Percentiles rank a stretch among this genome's conserved stretches.
Conservation (phyloP, 2,113 vertebrate genomes). For the Dascyllus trimaculatus region DNA sequence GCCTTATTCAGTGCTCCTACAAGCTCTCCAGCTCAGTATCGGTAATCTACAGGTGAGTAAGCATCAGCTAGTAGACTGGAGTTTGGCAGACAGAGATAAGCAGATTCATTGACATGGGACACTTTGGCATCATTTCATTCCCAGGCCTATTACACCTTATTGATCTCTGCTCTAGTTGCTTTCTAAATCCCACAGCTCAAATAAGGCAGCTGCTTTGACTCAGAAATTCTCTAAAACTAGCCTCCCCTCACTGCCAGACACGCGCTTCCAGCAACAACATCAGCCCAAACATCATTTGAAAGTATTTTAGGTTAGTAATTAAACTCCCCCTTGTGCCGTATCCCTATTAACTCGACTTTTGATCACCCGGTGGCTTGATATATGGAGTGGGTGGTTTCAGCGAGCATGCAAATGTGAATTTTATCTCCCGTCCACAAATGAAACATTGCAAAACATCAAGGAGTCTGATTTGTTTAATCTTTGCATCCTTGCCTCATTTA, state of each 20-base stretch:
- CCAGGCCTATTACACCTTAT: slow-evolving; percentile 81
- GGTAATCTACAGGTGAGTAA: slow-evolving; percentile 80
- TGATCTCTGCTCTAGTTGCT: slow-evolving; percentile 77
- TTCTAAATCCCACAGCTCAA: slow-evolving; percentile 74
- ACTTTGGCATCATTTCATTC: slow-evolving; percentile 81
- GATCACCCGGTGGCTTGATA: slow-evolving; percentile 72
- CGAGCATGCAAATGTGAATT: slow-evolving; percentile 74
- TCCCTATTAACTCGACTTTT: slow-evolving; percentile 77
- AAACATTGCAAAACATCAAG: slow-evolving; percentile 68
- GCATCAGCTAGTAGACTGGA: slow-evolving; percentile 54
- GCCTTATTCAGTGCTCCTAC: slow-evolving; percentile 52
- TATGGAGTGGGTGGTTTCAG: slow-evolving; percentile 73
- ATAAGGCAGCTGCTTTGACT: slow-evolving; percentile 70
- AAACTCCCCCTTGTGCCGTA: slow-evolving; percentile 69
- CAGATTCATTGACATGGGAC: slow-evolving; percentile 82
- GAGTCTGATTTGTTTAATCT: slow-evolving; percentile 60
- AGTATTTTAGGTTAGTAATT: slow-evolving; percentile 76
- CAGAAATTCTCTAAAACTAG: slow-evolving; percentile 53
- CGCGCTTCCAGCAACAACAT: slow-evolving; percentile 54
- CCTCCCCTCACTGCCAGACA: slow-evolving; percentile 34
- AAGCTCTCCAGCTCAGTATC: slow-evolving; percentile 69
- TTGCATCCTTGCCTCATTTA: slow-evolving; percentile 53
- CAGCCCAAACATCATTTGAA: slow-evolving; percentile 68
- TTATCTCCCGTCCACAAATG: slow-evolving; percentile 61
- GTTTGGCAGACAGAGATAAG: slow-evolving; percentile 83